These are phyloP conservation scores for Drosophila peninsularis DNA, from an alignment of 2,888 invertebrate species.

Conservation along the genomic window DNA sequence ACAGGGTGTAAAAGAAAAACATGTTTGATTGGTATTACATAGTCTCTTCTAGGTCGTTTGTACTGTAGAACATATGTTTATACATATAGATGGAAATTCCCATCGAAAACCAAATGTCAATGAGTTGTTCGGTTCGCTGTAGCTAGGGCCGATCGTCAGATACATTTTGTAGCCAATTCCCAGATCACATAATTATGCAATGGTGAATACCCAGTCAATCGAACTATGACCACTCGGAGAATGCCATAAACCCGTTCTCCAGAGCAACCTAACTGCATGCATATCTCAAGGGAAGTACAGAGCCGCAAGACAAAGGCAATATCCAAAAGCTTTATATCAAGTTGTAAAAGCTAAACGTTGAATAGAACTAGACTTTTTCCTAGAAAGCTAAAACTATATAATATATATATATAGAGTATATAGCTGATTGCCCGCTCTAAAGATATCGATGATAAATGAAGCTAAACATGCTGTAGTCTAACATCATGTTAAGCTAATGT, in stretches of 20 bases:
- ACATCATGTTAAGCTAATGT: conserved; percentile 1
- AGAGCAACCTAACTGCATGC: background rate
- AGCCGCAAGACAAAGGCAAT: conserved; percentile 11
- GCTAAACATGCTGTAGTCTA: background rate
- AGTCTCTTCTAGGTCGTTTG: background rate
- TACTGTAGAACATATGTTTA: background rate
- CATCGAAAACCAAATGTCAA: background rate
- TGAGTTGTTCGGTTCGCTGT: background rate
- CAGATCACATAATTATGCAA: background rate
- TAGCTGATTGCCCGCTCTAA: background rate
- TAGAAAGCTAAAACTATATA: background rate
- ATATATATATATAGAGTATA: background rate
- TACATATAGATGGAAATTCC: background rate
- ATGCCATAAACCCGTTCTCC: conserved; percentile 10
- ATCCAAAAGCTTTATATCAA: conserved; percentile 16
- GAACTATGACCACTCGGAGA: conserved; percentile 3
- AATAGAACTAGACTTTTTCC: background rate
- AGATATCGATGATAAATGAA: background rate
- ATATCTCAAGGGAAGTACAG: conserved; percentile 11
- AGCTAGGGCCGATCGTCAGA: background rate
- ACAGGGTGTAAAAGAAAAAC: background rate
- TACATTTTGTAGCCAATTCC: background rate
- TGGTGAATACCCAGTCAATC: background rate
- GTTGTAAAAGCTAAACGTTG: conserved; percentile 10
- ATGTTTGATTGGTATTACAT: background rate